Evolutionary conservation across 2,888 invertebrate genomes (phyloP), one percentile per base, ranked within the genome.

Genomic region (Papilio protenor): DNA sequence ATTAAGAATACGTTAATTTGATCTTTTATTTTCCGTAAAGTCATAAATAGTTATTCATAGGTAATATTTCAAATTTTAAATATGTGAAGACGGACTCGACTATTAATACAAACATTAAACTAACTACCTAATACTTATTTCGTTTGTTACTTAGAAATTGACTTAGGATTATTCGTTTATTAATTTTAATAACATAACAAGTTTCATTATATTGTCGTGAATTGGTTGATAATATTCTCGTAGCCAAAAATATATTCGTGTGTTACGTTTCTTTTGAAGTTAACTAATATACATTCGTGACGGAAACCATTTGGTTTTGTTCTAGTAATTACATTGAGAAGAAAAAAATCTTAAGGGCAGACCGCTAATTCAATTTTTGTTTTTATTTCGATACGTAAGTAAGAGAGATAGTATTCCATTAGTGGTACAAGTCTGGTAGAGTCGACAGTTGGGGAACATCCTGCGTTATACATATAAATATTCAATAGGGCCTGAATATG

Each of bases 401-500:
- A 83, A 85, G 85, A 87, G 86, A 91, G 89, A 93, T 92, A 92
- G 92, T 88, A 86, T 79, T 87, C 89, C 93, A 93, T 94, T 94
- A 93, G 88, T 84, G 89, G 80, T 91, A 93, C 93, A 94, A 90
- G 92, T 84, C 82, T 92, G 92, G 87, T 88, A 86, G 83, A 87
- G 88, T 87, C 87, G 87, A 85, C 89, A 87, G 86, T 86, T 86
- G 87, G 87, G 86, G 81, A 80, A 82, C 82, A 80, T 82, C 84
- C 81, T 82, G 89, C 87, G 87, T 87, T 88, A 89, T 92, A 61
- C 27, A 61, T 61, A 94, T 94, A 94, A 92, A 94, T 94, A 94
- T 94, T 94, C 94, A 94, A 94, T 93, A 92, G 91, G 89, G 88
- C 90, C 90, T 93, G 92, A 94, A 93, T 94, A 94, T 94, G 94